Base-by-base conservation (phyloP, 2,113 vertebrate species). In the Istiophorus platypterus region DNA sequence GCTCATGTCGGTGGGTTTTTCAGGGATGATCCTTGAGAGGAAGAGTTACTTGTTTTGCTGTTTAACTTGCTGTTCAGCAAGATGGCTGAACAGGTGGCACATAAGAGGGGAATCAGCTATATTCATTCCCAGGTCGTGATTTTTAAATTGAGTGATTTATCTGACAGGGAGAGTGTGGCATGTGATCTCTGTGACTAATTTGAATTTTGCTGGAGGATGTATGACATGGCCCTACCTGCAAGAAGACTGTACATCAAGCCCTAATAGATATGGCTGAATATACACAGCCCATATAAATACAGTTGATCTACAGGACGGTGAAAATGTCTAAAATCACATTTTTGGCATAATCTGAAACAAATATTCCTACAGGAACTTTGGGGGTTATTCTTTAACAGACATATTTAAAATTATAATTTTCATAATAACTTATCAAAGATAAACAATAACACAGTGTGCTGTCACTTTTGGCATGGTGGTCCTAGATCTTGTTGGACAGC, bases 391-490 rank as follows among this genome's bases (percentile, higher is more conserved):
- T 22, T 9, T 26, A 5, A 61, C 6, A 68, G 31, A 63, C 27
- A 45, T 3, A 61, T 78, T n/a, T n/a, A n/a, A n/a, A n/a, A n/a
- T n/a, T n/a, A n/a, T n/a, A n/a, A n/a, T n/a, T n/a, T n/a, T n/a
- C n/a, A n/a, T n/a, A n/a, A n/a, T n/a, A n/a, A n/a, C n/a, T n/a
- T n/a, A n/a, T n/a, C n/a, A n/a, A n/a, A n/a, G n/a, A n/a, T n/a
- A n/a, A n/a, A n/a, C n/a, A n/a, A n/a, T n/a, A n/a, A n/a, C 56
- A 64, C 24, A 20, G 2, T 18, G 37, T 65, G 58, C 37, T 63
- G 73, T 78, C 62, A 72, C 66, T 45, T 77, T 91, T 77, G 80
- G 68, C 90, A 54, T n/a, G 89, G 91, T 87, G 91, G 90, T 90
- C 90, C 7, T 12, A 8, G 63, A 80, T 52, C 78, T 56, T 41